A percentile compares a stretch with the other conserved stretches of the same genome.
Conservation (phyloP, 2,797 vertebrate species). For the Typhlichthys subterraneus region DNA sequence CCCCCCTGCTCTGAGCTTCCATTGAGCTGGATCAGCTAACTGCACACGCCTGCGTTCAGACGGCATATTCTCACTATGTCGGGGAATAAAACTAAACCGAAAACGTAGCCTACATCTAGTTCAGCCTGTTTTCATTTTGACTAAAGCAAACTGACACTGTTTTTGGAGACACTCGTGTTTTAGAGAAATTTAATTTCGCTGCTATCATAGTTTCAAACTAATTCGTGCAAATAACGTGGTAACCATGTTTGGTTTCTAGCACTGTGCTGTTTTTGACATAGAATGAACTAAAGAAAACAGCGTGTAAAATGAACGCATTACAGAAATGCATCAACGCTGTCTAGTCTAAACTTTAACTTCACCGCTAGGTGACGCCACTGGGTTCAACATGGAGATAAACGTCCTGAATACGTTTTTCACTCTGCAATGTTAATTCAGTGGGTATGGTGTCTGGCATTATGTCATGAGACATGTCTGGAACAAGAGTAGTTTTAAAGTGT, state of each 20-base stretch:
- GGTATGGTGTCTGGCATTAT: slow-evolving; percentile 6
- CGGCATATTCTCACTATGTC: neutral
- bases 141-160: no score
- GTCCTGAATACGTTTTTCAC: slow-evolving; percentile 2
- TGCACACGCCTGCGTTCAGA: neutral
- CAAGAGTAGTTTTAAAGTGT: slow-evolving; percentile 3
- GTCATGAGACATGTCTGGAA: slow-evolving; percentile 46
- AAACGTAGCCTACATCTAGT: no score
- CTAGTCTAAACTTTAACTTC: slow-evolving; percentile 6
- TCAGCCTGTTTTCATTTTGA: no score
- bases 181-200: no score
- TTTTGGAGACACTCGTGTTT: no score
- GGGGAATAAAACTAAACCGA: neutral
- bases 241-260: no score
- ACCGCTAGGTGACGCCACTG: slow-evolving; percentile 72
- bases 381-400: slow-evolving; percentile 35
- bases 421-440: neutral
- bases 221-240: no score
- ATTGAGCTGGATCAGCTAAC: slow-evolving; percentile 34
- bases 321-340: neutral
- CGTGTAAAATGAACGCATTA: neutral
- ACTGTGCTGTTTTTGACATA: no score
- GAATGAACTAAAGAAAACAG: no score
- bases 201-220: no score
- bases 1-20: slow-evolving; percentile 44